These are phyloP conservation scores for Mus musculus DNA, from an alignment of 2,113 vertebrate genomes.

Conservation along the genomic window GRCm39 chr10:80877001-80877500, in stretches of 20 bases:
- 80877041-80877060: neutral
- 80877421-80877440: neutral
- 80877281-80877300: neutral
- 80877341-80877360: neutral
- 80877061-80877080: neutral
- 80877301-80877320: neutral
- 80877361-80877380: neutral
- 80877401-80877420: neutral
- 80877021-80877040: neutral
- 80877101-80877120: neutral
- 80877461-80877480: neutral
- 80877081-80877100: no score
- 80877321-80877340: neutral
- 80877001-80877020: neutral
- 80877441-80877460: neutral
- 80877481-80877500: neutral
- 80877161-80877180: neutral
- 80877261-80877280: neutral
- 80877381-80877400: neutral
- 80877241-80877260: neutral
- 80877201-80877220: neutral
- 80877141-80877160: neutral
- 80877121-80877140: neutral
- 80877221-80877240: neutral
- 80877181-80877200: neutral